Evolutionary conservation across 2,888 invertebrate genomes (phyloP).

Genomic region (Corbicula japonica): DNA sequence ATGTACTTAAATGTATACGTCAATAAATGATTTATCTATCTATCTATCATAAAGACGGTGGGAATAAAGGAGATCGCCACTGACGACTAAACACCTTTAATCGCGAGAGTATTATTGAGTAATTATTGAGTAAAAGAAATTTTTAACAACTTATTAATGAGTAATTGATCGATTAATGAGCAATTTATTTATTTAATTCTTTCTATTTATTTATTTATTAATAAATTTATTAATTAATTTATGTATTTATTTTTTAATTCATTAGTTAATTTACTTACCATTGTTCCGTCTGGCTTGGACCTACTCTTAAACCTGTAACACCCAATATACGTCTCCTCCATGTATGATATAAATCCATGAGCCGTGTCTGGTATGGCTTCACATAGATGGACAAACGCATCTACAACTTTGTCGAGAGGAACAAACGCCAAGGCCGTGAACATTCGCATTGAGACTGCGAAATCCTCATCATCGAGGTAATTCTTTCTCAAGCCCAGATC

Average conservation of each 20-base stretch:
- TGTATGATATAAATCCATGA: not conserved
- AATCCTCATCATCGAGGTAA: not conserved
- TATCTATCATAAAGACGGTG: no score
- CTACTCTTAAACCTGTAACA: slow-evolving; percentile 1
- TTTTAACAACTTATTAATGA: no score
- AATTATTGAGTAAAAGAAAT: no score
- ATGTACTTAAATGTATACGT: no score
- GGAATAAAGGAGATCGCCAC: no score
- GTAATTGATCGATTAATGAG: not conserved
- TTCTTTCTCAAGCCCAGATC: not conserved
- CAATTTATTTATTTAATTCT: no score
- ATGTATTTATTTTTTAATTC: not conserved
- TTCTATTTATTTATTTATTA: no score
- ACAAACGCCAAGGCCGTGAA: slow-evolving; percentile 3
- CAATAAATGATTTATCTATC: no score
- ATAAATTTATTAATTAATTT: not conserved
- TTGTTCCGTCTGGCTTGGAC: slow-evolving; percentile 4
- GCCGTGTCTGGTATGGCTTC: not conserved
- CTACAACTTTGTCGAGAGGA: not conserved
- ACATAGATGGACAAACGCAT: not conserved
- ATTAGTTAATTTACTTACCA: slow-evolving; percentile 10
- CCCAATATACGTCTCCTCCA: slow-evolving; percentile 4
- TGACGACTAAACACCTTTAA: no score
- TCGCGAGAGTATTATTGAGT: no score
- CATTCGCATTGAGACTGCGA: not conserved